Base-by-base conservation (phyloP, 1,140 invertebrate genomes). In the Nephila pilipes region DNA sequence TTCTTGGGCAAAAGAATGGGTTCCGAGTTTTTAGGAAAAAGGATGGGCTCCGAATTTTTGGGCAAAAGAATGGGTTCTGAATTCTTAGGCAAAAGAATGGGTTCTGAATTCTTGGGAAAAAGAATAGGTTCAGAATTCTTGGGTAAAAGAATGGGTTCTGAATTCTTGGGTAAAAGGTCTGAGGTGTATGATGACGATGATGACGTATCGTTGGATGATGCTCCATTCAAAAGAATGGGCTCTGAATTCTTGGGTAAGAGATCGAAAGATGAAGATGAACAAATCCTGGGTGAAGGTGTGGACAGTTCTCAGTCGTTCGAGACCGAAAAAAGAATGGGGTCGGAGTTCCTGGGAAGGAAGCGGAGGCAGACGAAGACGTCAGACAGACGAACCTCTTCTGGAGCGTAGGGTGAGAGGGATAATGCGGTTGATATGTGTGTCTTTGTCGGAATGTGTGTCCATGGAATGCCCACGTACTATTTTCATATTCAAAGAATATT, bases 61-160 rank as follows among this genome's bases (percentile, higher is more conserved):
- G 94, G 94, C 2, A 94, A 94, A 89, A 85, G 94, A 38, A 93
- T 94, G 94, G 94, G 94, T 8, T 94, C 94, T 1, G 94, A 94
- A 58, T 94, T 94, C 25, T 79, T 94, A 25, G 94, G 94, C 0
- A 94, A 94, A 88, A 87, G 93, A 89, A 93, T 94, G 89, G 94
- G 94, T 0, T 94, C 94, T 1, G 94, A 94, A 38, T 94, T 94
- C 81, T 80, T 94, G 32, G 94, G 94, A 0, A 94, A 94, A 89
- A 90, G 94, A 60, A 89, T 94, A 57, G 94, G 89, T 4, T 94
- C 94, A 0, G 94, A 94, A 79, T 94, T 94, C 69, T 54, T 94
- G 22, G 94, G 94, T 2, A 94, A 94, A 80, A 87, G 94, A 55
- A 92, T 94, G 83, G 94, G 94, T 2, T 94, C 94, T 1, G 93